A percentile compares a stretch with the other conserved stretches of the same genome.
Evolutionary conservation across 2,888 invertebrate genomes (phyloP).

Genomic region (Mimumesa dahlbomi): DNA sequence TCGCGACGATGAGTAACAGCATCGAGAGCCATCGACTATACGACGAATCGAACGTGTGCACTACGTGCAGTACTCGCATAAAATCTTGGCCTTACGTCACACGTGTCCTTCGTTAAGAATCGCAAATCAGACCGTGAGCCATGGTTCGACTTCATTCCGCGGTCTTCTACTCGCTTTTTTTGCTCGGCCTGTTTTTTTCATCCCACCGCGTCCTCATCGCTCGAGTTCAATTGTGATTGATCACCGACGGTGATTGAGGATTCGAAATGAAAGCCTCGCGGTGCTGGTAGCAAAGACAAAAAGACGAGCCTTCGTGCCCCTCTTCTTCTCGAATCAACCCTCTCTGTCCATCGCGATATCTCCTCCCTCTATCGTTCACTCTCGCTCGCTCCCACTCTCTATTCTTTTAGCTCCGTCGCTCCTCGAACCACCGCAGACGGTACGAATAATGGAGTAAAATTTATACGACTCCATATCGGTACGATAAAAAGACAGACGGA

Average conservation of each 20-base stretch:
- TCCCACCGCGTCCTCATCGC: constrained; percentile 57
- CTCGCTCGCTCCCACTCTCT: constrained; percentile 14
- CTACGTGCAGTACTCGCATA: no score
- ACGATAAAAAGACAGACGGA: constrained; percentile 78
- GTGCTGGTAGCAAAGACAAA: constrained; percentile 71
- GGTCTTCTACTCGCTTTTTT: constrained; percentile 42
- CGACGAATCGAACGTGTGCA: no score
- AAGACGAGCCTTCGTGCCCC: constrained; percentile 63
- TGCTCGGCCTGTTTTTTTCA: constrained; percentile 21
- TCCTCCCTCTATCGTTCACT: constrained; percentile 4
- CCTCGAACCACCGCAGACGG: constrained; percentile 51
- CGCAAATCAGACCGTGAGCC: constrained; percentile 1
- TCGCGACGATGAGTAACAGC: no score
- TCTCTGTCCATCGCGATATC: no score
- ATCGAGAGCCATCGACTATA: no score
- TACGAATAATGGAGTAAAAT: constrained; percentile 77
- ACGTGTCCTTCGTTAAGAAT: constrained; percentile 5
- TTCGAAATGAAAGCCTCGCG: constrained; percentile 74
- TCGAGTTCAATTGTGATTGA: constrained; percentile 78
- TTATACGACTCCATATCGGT: constrained; percentile 78
- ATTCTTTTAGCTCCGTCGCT: constrained; percentile 43
- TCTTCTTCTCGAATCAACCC: constrained; percentile 11
- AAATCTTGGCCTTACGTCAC: neutral
- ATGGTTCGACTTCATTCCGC: constrained; percentile 16
- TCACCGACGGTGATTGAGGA: constrained; percentile 78